Conservation (phyloP, 1,140 invertebrate species). For the Heliothis virescens region DNA sequence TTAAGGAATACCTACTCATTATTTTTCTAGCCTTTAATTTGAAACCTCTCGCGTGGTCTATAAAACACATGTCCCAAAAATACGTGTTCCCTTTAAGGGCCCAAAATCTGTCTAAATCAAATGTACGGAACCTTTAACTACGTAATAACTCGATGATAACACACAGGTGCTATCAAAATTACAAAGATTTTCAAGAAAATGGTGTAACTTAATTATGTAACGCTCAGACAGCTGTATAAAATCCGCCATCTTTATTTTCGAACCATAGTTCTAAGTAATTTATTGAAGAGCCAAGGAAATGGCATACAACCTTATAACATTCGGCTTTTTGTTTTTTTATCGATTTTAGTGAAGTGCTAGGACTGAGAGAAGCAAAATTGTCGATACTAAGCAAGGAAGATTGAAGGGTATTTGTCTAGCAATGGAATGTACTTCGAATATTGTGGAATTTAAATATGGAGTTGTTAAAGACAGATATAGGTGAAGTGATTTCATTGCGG, state of each 20-base stretch:
- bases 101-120: background rate
- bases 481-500: slow-evolving; percentile 19
- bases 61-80: too few relatives aligned
- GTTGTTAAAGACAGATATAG: slow-evolving; percentile 55
- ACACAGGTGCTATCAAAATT: slow-evolving; percentile 8
- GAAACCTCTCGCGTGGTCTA: too few relatives aligned
- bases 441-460: slow-evolving; percentile 74
- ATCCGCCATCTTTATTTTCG: slow-evolving; percentile 2
- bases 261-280: slow-evolving; percentile 27
- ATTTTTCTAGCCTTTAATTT: too few relatives aligned
- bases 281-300: slow-evolving; percentile 36
- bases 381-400: slow-evolving; percentile 72
- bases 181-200: background rate
- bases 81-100: too few relatives aligned
- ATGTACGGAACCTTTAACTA: background rate
- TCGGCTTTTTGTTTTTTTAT: slow-evolving; percentile 6
- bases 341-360: slow-evolving; percentile 1
- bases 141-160: background rate
- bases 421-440: slow-evolving; percentile 76
- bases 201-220: slow-evolving; percentile 34
- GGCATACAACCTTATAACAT: slow-evolving; percentile 18
- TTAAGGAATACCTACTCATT: too few relatives aligned
- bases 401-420: slow-evolving; percentile 70
- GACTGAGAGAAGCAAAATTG: slow-evolving; percentile 61
- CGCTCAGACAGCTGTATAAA: slow-evolving; percentile 28